Percentiles rank a stretch among this genome's conserved stretches.
Conservation (phyloP, 2,113 vertebrate genomes). For the Microcebus ravelobensis region DNA sequence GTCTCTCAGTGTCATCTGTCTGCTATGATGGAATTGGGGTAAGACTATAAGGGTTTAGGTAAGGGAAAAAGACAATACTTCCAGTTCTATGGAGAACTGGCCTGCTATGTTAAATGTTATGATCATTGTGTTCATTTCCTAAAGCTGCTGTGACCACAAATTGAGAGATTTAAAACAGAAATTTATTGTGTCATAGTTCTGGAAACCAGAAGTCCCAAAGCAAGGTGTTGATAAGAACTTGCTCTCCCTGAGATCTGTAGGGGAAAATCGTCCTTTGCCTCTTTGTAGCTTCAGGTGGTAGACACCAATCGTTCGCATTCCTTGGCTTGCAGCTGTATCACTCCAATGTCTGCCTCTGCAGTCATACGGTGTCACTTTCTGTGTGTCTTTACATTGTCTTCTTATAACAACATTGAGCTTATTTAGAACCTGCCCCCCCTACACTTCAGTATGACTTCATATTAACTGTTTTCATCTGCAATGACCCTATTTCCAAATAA, state of each 20-base stretch:
- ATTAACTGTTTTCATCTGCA: background rate
- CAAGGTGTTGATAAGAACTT: background rate
- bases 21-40: background rate
- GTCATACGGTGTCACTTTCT: background rate
- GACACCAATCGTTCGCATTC: no score
- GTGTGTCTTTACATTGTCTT: background rate
- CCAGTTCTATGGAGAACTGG: conserved; percentile 69
- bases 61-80: conserved; percentile 61
- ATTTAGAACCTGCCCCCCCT: background rate
- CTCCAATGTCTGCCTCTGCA: background rate
- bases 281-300: background rate
- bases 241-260: background rate
- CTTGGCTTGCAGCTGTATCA: background rate
- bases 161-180: background rate
- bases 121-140: background rate
- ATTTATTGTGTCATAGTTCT: background rate
- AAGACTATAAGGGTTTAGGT: background rate
- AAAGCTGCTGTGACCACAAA: background rate
- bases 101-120: conserved; percentile 72
- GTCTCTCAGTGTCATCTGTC: conserved; percentile 67
- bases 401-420: background rate
- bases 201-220: background rate
- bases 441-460: background rate
- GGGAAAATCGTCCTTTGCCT: background rate
- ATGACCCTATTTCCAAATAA: background rate